phyloP scores from a whole-genome alignment of 2,888 invertebrate genomes.

The Chymomyza amoena region DNA sequence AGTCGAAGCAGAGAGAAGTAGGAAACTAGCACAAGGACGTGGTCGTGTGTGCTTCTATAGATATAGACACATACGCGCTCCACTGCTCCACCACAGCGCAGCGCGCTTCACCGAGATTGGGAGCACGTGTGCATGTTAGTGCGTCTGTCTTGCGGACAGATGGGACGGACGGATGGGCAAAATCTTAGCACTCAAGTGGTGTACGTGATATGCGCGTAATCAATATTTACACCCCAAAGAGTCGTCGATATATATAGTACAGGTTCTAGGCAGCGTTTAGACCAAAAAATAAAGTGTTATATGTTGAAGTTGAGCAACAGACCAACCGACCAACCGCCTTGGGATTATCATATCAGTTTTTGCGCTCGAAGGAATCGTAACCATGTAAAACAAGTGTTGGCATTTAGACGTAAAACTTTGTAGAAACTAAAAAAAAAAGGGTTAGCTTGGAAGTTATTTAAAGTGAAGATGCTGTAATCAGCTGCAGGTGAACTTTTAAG shows the following conservation, averaged over 20 bases:
- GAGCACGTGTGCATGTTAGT: constrained; percentile 24
- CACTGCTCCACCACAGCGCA: constrained; percentile 35
- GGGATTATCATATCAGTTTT: neutral
- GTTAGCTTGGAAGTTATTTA: neutral
- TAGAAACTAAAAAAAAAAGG: neutral
- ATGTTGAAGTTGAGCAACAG: constrained; percentile 37
- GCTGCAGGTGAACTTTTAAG: neutral
- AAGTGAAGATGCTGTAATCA: neutral
- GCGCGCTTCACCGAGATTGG: constrained; percentile 18
- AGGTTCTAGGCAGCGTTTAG: constrained; percentile 36
- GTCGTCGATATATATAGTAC: neutral
- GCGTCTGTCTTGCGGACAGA: neutral
- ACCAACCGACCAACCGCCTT: neutral
- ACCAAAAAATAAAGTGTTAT: constrained; percentile 35
- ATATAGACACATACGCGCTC: constrained; percentile 11
- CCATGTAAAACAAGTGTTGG: neutral
- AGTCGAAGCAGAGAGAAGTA: constrained; percentile 22
- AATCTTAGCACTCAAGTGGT: constrained; percentile 63
- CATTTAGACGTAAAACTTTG: neutral
- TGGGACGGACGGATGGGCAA: constrained; percentile 16
- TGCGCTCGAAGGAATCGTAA: neutral
- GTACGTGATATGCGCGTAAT: constrained; percentile 67
- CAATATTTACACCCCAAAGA: constrained; percentile 59
- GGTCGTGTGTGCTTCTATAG: constrained; percentile 34
- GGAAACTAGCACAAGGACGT: constrained; percentile 70